Conservation (phyloP, 2,888 invertebrate species). For the Rhagonycha fulva region DNA sequence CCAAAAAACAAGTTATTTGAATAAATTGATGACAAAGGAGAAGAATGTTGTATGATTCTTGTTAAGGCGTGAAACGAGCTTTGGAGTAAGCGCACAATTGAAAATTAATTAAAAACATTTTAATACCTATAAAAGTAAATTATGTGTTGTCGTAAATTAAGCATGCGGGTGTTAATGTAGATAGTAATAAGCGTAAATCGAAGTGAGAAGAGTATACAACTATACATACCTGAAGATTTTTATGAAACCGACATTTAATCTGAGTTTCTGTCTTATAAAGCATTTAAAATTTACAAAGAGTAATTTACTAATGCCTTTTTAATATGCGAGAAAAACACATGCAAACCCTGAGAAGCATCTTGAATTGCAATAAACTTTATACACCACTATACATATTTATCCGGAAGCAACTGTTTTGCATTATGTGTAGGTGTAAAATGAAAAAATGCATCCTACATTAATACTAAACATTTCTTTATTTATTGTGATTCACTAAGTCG, state of each 20-base stretch:
- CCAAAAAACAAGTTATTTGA: not conserved
- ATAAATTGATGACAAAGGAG: not conserved
- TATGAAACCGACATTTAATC: not conserved
- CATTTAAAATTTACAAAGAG: constrained; percentile 2
- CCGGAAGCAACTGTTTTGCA: constrained; percentile 14
- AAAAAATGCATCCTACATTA: not conserved
- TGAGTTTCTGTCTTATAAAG: constrained; percentile 5
- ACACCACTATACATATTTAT: constrained; percentile 2
- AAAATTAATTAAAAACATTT: not conserved
- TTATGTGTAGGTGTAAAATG: constrained; percentile 14
- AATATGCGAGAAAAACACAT: not conserved
- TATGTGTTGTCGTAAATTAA: not conserved
- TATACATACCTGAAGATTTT: not conserved
- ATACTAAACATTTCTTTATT: not conserved
- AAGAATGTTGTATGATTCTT: not conserved
- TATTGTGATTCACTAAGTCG: not conserved
- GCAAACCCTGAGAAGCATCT: not conserved
- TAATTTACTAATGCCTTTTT: constrained; percentile 6
- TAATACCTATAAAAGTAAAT: not conserved
- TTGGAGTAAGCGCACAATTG: not conserved
- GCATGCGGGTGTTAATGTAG: not conserved
- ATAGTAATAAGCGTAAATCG: not conserved
- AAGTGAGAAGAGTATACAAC: not conserved
- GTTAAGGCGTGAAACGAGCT: not conserved
- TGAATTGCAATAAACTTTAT: not conserved